phyloP scores from a whole-genome alignment of 2,797 vertebrate genomes.

The Mionectes olivaceus region DNA sequence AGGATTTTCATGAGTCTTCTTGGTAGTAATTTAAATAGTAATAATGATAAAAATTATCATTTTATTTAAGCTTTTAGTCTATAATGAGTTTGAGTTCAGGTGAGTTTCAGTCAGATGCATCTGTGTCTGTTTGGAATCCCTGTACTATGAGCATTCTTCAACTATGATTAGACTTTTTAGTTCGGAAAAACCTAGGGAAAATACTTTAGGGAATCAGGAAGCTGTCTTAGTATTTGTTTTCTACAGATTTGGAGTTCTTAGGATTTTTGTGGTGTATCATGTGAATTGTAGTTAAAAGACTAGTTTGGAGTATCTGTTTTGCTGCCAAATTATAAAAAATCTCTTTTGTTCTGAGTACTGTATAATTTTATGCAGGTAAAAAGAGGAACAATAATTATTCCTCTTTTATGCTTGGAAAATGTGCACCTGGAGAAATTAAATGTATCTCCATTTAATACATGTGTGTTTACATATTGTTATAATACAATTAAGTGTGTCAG shows the following conservation, averaged over 20 bases:
- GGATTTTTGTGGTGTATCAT: background rate
- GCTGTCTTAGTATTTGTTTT: background rate
- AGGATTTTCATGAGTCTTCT: background rate
- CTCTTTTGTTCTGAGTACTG: background rate
- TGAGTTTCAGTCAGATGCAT: background rate
- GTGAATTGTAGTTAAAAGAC: background rate
- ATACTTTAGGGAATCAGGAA: background rate
- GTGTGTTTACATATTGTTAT: background rate
- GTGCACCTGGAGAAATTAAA: background rate
- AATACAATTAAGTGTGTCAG: background rate
- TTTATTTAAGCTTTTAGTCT: background rate
- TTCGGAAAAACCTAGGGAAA: background rate
- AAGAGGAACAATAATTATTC: background rate
- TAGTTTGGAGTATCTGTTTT: background rate
- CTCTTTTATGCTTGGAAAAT: background rate
- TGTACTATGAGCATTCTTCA: background rate
- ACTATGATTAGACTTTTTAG: background rate
- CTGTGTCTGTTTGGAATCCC: background rate
- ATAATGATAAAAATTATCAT: background rate
- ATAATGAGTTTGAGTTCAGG: background rate
- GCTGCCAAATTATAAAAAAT: background rate
- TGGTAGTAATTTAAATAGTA: background rate
- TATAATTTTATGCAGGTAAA: background rate
- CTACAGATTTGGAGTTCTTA: background rate
- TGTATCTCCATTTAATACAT: background rate